Evolutionary conservation across 2,888 invertebrate species (phyloP).

Genomic region (Tribolium freemani): DNA sequence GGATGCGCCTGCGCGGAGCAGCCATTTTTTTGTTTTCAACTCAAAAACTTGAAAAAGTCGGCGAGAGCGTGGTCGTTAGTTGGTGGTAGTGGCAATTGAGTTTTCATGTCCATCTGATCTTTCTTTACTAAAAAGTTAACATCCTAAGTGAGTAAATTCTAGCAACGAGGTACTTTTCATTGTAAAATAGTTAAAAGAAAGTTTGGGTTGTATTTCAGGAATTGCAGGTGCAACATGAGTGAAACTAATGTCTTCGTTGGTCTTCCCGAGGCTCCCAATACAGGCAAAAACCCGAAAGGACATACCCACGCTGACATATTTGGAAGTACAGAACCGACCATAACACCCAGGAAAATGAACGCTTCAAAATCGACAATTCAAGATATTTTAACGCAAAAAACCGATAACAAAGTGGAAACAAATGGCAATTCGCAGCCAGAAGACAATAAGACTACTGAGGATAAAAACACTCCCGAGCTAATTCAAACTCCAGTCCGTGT

Average conservation of each 20-base stretch:
- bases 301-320: constrained; percentile 11
- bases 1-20: not conserved
- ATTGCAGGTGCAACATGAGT: not conserved
- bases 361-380: not conserved
- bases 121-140: not conserved
- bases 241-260: constrained; percentile 3
- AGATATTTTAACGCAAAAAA: constrained; percentile 6
- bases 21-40: not conserved
- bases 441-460: constrained; percentile 18
- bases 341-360: constrained; percentile 1
- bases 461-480: not conserved
- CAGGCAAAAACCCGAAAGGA: not conserved
- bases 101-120: not conserved
- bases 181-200: not conserved
- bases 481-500: constrained; percentile 44
- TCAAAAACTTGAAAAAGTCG: not conserved
- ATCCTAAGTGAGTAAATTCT: not conserved
- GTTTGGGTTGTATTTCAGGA: not conserved
- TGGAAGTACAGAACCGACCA: not conserved
- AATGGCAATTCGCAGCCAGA: not conserved
- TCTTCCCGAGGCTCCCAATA: constrained; percentile 3
- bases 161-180: not conserved
- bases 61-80: not conserved
- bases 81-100: not conserved
- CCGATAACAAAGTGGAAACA: not conserved